Evolutionary conservation across 2,113 vertebrate genomes (phyloP).

Genomic region (Anarhynchus alexandrinus): DNA sequence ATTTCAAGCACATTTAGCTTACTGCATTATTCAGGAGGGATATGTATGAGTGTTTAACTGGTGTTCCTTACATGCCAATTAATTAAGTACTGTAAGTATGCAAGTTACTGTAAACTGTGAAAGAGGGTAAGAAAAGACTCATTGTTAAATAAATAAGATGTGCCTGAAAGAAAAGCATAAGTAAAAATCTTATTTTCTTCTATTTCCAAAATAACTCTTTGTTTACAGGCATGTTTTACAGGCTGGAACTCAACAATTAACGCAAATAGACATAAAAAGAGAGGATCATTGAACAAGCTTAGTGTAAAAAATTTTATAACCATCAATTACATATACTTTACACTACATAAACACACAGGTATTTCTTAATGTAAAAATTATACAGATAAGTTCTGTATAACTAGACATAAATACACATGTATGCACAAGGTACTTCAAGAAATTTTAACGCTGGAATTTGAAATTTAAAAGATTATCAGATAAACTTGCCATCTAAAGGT

Average conservation of each 20-base stretch:
- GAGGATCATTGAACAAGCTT: neutral
- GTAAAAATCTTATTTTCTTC: neutral
- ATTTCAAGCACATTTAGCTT: neutral
- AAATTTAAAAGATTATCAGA: neutral
- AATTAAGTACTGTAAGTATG: neutral
- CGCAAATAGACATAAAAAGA: neutral
- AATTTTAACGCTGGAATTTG: neutral
- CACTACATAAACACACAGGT: neutral
- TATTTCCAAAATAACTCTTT: neutral
- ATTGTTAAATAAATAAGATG: neutral
- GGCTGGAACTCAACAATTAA: neutral
- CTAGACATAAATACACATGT: neutral
- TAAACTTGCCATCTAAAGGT: neutral
- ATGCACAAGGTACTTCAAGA: neutral
- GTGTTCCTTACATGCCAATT: neutral
- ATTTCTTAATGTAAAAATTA: neutral
- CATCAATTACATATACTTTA: neutral
- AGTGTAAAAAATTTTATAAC: neutral
- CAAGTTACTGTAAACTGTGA: neutral
- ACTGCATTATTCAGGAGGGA: neutral
- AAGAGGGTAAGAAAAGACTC: neutral
- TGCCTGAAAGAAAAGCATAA: neutral
- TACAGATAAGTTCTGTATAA: neutral
- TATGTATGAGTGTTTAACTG: neutral
- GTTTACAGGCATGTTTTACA: neutral